Percentiles rank a stretch among this genome's conserved stretches.
Evolutionary conservation across 2,113 vertebrate species (phyloP).

Genomic region (Nasalis larvatus): DNA sequence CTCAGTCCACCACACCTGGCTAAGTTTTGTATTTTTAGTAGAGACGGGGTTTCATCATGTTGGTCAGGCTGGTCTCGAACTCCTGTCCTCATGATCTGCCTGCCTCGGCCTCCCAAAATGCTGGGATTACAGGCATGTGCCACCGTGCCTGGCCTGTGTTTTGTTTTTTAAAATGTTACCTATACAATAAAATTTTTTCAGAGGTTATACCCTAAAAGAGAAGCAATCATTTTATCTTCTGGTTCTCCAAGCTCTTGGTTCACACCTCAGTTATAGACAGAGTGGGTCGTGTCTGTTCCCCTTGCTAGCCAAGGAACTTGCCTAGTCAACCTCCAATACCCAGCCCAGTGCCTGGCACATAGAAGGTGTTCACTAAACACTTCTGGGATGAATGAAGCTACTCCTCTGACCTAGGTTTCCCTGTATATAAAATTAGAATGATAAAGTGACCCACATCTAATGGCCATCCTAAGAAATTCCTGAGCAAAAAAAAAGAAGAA

Average conservation of each 20-base stretch:
- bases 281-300: neutral
- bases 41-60: too few species aligned
- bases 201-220: neutral
- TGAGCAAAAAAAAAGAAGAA: neutral
- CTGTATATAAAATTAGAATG: neutral
- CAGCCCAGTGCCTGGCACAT: neutral
- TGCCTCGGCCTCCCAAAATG: neutral
- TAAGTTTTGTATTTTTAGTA: too few species aligned
- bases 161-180: neutral
- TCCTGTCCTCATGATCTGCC: too few species aligned
- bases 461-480: neutral
- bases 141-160: neutral
- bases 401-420: neutral
- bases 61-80: too few species aligned
- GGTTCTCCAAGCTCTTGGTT: neutral
- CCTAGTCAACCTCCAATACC: neutral
- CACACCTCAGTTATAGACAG: neutral
- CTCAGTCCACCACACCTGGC: too few species aligned
- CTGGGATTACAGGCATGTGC: neutral
- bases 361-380: neutral
- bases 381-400: neutral
- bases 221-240: neutral
- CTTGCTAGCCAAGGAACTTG: neutral
- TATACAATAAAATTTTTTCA: neutral
- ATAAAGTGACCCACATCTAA: neutral